Evolutionary conservation across 30 jellyfish, hydroid and myxozoan species (phyloP).

Genomic region (Hydra vulgaris): DNA sequence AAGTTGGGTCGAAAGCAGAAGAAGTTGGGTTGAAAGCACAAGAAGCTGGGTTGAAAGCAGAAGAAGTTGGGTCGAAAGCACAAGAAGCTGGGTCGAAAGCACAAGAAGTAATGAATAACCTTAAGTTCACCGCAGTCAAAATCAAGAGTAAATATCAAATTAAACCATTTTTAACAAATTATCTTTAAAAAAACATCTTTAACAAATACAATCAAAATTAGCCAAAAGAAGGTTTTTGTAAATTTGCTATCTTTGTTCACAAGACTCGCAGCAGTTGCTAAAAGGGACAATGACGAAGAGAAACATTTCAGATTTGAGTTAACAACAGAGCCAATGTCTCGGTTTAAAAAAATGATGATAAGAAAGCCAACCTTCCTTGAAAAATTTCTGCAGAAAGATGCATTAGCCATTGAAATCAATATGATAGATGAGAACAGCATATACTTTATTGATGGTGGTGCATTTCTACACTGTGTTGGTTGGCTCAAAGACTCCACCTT

Average conservation of each 20-base stretch:
- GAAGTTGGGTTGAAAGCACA: too few species aligned
- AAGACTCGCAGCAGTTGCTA: conserved; percentile 21
- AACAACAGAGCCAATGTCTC: conserved; percentile 31
- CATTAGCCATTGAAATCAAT: conserved; percentile 17
- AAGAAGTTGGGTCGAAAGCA: too few species aligned
- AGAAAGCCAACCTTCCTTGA: conserved; percentile 35
- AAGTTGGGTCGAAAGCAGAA: too few species aligned
- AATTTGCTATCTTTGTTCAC: conserved; percentile 14
- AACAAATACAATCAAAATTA: neutral
- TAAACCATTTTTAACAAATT: too few species aligned
- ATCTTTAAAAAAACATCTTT: conserved; percentile 13
- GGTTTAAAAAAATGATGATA: conserved; percentile 18
- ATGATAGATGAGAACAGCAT: too few species aligned
- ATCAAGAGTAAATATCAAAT: conserved; percentile 29
- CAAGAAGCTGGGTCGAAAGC: too few species aligned
- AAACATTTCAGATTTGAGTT: conserved; percentile 16
- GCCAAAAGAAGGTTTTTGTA: neutral
- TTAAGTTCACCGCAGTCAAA: too few species aligned
- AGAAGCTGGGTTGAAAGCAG: too few species aligned
- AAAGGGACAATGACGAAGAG: conserved; percentile 9
- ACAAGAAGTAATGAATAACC: too few species aligned
- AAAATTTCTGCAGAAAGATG: conserved; percentile 15
- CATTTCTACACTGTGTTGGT: conserved; percentile 27
- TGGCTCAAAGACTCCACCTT: conserved; percentile 37
- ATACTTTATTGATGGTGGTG: too few species aligned